Base-by-base conservation (phyloP, 64 coral and sea anemone genomes). In the Montipora cactus region DNA sequence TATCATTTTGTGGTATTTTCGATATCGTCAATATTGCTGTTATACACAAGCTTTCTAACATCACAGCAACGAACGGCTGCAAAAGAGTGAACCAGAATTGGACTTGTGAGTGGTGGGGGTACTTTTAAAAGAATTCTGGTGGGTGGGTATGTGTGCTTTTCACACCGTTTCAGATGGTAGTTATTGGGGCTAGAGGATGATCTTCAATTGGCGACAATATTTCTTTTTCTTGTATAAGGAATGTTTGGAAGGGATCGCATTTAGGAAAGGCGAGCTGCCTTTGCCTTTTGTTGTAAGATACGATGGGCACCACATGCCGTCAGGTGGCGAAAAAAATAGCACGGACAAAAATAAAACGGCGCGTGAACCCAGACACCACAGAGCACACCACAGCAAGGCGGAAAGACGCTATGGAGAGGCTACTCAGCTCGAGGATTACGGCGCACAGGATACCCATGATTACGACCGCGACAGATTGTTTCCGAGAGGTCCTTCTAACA, bases 241-340 rank as follows among this genome's bases (percentile, higher is more conserved):
- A 91, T 95, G 94, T 49, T 14, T 2, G 15, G 80, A 95, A 37
- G 76, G 75, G 18, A 83, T 44, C 14, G 53, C 44, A 22, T 23
- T 74, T 7, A 52, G 11, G 10, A 79, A 10, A 21, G 23, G 11
- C 4, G 49, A 67, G 44, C 16, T 74, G 8, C 75, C 70, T 53
- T 87, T 91, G 37, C 94, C 89, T 5, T 91, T 87, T 61, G 84
- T 95, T 71, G 94, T 95, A 3, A 48, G 57, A 15, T 95, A 95
- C 19, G 94, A 95, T 37, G 88, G 76, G 2, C 47, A 44, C 16
- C 74, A 45, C 8, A 6, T 20, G 61, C 49, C 82, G 45, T 21
- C 62, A 49, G 67, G 18, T 18, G 28, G 18, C 16, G 19, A 6
- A 1, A 49, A 50, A 85, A 20, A 47, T 0, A 67, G 1, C 6